Percentiles rank a stretch among this genome's conserved stretches.
Conservation (phyloP, 2,797 vertebrate genomes). For the Karalla daura region DNA sequence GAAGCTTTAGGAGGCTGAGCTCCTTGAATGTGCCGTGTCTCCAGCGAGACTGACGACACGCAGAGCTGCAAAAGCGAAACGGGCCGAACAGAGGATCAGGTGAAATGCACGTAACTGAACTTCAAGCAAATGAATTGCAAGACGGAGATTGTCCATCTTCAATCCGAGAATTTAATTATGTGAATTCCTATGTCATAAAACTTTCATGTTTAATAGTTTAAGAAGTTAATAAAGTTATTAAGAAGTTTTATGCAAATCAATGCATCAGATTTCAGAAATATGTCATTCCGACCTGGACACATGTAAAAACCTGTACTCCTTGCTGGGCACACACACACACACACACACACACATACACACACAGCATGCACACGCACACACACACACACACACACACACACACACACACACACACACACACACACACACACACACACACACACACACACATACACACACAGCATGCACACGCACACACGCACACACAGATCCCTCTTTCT, state of each 20-base stretch:
- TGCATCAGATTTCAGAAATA: not conserved
- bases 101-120: not conserved
- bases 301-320: slow-evolving; percentile 4
- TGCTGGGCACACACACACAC: not conserved
- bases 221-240: not conserved
- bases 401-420: slow-evolving; percentile 1
- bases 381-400: slow-evolving; percentile 15
- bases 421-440: slow-evolving; percentile 8
- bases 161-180: too few species aligned
- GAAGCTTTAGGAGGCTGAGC: slow-evolving; percentile 22
- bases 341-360: slow-evolving; percentile 10
- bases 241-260: not conserved
- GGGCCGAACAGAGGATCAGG: not conserved
- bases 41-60: not conserved
- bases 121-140: not conserved
- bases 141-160: too few species aligned
- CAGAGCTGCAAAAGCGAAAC: not conserved
- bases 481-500: not conserved
- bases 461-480: slow-evolving; percentile 4
- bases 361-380: slow-evolving; percentile 3
- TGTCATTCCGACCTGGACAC: not conserved
- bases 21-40: not conserved
- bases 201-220: not conserved
- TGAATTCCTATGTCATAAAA: too few species aligned
- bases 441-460: too few species aligned